Evolutionary conservation across 1,140 invertebrate species (phyloP).

Genomic region (Eulimnadia texana): DNA sequence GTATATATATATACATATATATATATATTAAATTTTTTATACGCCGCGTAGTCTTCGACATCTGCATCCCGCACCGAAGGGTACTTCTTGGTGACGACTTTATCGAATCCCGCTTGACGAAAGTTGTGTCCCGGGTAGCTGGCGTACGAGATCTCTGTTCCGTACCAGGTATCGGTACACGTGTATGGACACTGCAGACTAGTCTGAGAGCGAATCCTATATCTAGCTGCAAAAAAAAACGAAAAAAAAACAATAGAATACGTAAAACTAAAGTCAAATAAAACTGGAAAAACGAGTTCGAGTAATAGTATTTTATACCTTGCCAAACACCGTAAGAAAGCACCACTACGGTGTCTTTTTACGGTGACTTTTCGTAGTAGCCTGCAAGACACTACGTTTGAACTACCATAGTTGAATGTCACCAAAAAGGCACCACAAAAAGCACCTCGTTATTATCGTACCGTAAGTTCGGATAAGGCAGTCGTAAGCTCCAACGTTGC

Average conservation of each 20-base stretch:
- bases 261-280: too few species aligned
- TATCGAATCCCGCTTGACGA: background rate
- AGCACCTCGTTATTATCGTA: too few species aligned
- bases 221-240: background rate
- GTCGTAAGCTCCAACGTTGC: background rate
- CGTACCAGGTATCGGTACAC: constrained; percentile 1
- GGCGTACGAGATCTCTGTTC: constrained; percentile 1
- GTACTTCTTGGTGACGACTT: background rate
- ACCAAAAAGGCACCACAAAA: too few species aligned
- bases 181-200: background rate
- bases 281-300: too few species aligned
- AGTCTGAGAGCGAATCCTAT: background rate
- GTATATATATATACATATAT: too few species aligned
- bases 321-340: too few species aligned
- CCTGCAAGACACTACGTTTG: too few species aligned
- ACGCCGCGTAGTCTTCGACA: background rate
- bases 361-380: too few species aligned
- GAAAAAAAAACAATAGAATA: too few species aligned
- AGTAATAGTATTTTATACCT: too few species aligned
- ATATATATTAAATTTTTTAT: constrained; percentile 1
- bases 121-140: background rate
- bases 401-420: too few species aligned
- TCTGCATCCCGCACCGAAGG: background rate
- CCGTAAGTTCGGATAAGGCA: background rate
- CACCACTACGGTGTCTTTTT: too few species aligned